phyloP scores from a whole-genome alignment of 2,888 invertebrate species.

The Ditylenchus weischeri region DNA sequence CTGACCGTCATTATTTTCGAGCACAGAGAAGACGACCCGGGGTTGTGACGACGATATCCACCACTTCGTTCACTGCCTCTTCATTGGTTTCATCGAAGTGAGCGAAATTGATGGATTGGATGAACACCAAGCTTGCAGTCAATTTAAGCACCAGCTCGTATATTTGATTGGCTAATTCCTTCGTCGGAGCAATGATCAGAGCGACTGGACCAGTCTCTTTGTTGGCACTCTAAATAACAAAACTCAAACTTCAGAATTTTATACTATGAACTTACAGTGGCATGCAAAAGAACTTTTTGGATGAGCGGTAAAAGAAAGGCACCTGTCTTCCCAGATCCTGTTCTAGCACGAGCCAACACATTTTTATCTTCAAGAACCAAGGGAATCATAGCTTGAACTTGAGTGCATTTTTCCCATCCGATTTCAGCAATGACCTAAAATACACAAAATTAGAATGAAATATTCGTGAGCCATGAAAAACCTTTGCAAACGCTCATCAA shows the following conservation, averaged over 20 bases:
- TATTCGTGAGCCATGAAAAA: constrained; percentile 27
- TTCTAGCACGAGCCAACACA: constrained; percentile 85
- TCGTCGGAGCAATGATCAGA: constrained; percentile 55
- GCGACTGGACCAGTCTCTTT: constrained; percentile 45
- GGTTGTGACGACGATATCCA: constrained; percentile 40
- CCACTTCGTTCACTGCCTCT: constrained; percentile 25
- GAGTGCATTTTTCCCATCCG: constrained; percentile 81
- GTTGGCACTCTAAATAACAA: constrained; percentile 4
- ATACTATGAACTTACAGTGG: constrained; percentile 23
- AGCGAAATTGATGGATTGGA: constrained; percentile 52
- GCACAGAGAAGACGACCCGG: constrained; percentile 35
- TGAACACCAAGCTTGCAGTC: constrained; percentile 47
- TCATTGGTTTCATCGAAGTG: constrained; percentile 43
- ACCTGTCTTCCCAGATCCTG: constrained; percentile 97
- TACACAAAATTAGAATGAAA: neutral
- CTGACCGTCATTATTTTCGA: constrained; percentile 27
- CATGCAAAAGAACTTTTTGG: constrained; percentile 70
- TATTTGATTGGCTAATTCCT: constrained; percentile 56
- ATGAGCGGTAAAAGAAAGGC: constrained; percentile 89
- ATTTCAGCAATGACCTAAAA: constrained; percentile 50
- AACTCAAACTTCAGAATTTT: neutral
- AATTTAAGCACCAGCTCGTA: constrained; percentile 43
- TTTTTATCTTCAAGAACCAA: constrained; percentile 90
- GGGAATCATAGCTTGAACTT: constrained; percentile 92
- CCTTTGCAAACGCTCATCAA: constrained; percentile 54